Percentiles rank a stretch among this genome's conserved stretches.
phyloP scores from a whole-genome alignment of 2,888 invertebrate genomes.

The Rhaphigaster nebulosa region DNA sequence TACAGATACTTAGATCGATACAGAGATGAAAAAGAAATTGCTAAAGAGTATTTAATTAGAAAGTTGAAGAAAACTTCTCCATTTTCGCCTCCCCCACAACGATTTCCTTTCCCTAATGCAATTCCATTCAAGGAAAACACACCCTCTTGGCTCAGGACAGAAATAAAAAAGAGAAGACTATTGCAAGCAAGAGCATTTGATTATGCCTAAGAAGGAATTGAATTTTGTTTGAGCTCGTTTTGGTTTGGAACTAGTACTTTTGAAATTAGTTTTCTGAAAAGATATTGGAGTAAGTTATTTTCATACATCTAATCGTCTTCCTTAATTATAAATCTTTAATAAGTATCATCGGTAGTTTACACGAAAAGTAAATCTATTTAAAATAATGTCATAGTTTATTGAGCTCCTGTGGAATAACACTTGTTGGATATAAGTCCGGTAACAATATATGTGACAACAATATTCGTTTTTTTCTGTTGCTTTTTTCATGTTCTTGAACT shows the following conservation, averaged over 20 bases:
- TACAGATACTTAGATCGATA: constrained; percentile 91
- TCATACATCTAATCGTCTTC: neutral
- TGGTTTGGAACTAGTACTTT: neutral
- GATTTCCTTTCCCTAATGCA: constrained; percentile 82
- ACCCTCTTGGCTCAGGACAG: constrained; percentile 83
- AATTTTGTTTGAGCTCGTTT: neutral
- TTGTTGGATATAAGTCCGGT: too few relatives aligned
- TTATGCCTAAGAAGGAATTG: constrained; percentile 68
- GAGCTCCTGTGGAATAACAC: neutral
- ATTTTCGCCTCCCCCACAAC: constrained; percentile 78
- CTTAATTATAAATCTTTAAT: neutral
- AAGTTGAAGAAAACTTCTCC: constrained; percentile 87
- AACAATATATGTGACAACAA: neutral
- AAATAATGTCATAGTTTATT: neutral
- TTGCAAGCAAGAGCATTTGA: constrained; percentile 85
- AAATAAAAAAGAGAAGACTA: constrained; percentile 79
- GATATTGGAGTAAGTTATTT: constrained; percentile 13
- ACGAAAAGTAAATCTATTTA: neutral
- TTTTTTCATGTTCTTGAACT: neutral
- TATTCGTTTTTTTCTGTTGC: neutral
- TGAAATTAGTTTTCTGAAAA: constrained; percentile 21
- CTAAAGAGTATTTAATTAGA: constrained; percentile 86
- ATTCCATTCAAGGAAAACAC: constrained; percentile 70
- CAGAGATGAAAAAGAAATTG: constrained; percentile 90
- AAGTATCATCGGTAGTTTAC: neutral